Evolutionary conservation across 2,113 vertebrate species (phyloP).

Genomic region (Pseudois nayaur): DNA sequence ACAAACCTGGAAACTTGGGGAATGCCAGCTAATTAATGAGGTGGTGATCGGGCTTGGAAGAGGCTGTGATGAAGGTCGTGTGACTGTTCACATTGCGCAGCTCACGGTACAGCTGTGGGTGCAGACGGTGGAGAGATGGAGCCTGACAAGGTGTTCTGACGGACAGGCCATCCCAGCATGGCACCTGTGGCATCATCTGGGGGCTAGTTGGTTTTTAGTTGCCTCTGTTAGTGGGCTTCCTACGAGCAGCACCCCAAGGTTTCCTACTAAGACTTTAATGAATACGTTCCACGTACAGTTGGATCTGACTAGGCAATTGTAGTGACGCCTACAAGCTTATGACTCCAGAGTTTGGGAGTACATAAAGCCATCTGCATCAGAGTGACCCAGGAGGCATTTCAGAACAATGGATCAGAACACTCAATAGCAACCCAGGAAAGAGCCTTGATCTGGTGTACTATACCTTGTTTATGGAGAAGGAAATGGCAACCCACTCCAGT

Average conservation of each 20-base stretch:
- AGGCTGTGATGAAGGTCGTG: background rate
- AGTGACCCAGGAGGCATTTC: background rate
- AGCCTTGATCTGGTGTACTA: background rate
- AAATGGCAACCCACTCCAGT: background rate
- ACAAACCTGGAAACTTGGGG: conserved; percentile 46
- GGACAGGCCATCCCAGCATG: background rate
- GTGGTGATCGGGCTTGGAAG: background rate
- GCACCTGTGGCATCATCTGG: background rate
- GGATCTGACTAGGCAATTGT: background rate
- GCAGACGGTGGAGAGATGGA: background rate
- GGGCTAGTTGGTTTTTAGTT: background rate
- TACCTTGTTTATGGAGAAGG: background rate
- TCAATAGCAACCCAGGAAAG: background rate
- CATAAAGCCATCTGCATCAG: background rate
- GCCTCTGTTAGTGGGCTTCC: background rate
- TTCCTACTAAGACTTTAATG: conserved; percentile 19
- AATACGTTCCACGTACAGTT: background rate
- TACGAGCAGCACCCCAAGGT: background rate
- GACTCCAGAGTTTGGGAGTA: background rate
- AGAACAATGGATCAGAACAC: background rate
- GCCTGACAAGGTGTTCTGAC: background rate
- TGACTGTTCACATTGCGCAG: background rate
- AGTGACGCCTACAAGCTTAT: background rate
- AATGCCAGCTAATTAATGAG: conserved; percentile 33
- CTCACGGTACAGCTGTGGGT: background rate